Conservation (phyloP, 2,797 vertebrate species). For the Characodon lateralis region DNA sequence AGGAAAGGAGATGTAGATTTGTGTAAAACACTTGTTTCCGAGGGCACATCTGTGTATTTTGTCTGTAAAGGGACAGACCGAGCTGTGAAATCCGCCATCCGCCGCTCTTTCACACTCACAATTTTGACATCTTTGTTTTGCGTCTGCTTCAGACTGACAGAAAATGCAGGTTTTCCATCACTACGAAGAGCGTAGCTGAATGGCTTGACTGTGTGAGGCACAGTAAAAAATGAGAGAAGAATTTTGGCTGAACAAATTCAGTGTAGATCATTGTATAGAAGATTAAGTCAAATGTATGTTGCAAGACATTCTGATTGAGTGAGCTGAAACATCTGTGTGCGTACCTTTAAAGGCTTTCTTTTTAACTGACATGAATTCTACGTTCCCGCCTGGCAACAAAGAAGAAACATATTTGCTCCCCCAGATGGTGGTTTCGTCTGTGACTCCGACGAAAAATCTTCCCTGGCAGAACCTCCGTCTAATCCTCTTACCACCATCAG, state of each 20-base stretch:
- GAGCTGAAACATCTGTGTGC: slow-evolving; percentile 9
- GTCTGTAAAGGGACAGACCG: slow-evolving; percentile 49
- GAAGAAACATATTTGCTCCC: slow-evolving; percentile 58
- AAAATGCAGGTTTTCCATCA: slow-evolving; percentile 46
- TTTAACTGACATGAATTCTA: slow-evolving; percentile 42
- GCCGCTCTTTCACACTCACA: slow-evolving; percentile 49
- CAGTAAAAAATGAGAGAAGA: slow-evolving; percentile 8
- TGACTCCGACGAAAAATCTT: slow-evolving; percentile 60
- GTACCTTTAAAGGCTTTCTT: slow-evolving; percentile 5
- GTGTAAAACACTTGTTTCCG: slow-evolving; percentile 40
- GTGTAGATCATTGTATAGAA: slow-evolving; percentile 6
- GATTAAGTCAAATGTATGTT: not conserved
- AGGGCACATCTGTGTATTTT: slow-evolving; percentile 64
- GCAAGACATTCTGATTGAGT: slow-evolving; percentile 7
- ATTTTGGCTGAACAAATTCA: not conserved
- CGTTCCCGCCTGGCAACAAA: slow-evolving; percentile 52
- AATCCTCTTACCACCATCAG: slow-evolving; percentile 73
- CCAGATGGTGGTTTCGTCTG: slow-evolving; percentile 66
- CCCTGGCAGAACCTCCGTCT: slow-evolving; percentile 55
- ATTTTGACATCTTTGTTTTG: slow-evolving; percentile 67
- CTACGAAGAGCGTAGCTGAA: slow-evolving; percentile 30
- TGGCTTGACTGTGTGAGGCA: slow-evolving; percentile 22
- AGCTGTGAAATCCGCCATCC: slow-evolving; percentile 53
- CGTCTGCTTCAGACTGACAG: slow-evolving; percentile 45
- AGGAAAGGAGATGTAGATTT: slow-evolving; percentile 44